A percentile compares a stretch with the other conserved stretches of the same genome.
These are phyloP conservation scores for Carassius gibelio DNA, from an alignment of 2,113 vertebrate species.

Conservation along the genomic window DNA sequence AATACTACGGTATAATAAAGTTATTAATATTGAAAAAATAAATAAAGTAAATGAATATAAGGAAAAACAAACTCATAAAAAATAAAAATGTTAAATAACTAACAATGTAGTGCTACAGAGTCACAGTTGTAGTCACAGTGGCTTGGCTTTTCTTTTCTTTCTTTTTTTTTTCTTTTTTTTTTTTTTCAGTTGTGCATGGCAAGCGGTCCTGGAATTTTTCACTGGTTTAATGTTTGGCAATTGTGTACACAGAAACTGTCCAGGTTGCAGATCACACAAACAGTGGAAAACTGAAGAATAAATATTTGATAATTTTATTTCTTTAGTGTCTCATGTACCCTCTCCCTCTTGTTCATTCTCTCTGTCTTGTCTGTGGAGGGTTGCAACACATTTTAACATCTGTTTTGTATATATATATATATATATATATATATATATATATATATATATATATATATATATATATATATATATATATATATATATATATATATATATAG, in stretches of 20 bases:
- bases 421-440: no score
- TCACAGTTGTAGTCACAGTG: no score
- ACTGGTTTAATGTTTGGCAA: conserved; percentile 34
- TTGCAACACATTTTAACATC: neutral
- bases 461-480: no score
- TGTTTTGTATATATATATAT: no score
- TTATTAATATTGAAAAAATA: no score
- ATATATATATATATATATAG: no score
- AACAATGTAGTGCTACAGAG: no score
- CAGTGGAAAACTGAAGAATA: conserved; percentile 11
- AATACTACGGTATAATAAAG: no score
- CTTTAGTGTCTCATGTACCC: neutral
- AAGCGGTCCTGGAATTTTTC: conserved; percentile 29
- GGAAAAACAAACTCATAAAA: no score
- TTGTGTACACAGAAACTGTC: conserved; percentile 35
- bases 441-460: no score
- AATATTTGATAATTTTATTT: conserved; percentile 19
- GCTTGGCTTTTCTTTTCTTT: neutral
- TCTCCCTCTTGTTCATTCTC: neutral
- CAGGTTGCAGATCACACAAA: conserved; percentile 3
- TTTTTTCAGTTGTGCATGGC: neutral
- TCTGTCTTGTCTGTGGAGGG: neutral
- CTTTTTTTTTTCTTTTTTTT: neutral
- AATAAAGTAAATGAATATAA: no score
- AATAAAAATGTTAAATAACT: no score